Evolutionary conservation across 2,888 invertebrate species (phyloP).

Genomic region (Diarsia rubi): DNA sequence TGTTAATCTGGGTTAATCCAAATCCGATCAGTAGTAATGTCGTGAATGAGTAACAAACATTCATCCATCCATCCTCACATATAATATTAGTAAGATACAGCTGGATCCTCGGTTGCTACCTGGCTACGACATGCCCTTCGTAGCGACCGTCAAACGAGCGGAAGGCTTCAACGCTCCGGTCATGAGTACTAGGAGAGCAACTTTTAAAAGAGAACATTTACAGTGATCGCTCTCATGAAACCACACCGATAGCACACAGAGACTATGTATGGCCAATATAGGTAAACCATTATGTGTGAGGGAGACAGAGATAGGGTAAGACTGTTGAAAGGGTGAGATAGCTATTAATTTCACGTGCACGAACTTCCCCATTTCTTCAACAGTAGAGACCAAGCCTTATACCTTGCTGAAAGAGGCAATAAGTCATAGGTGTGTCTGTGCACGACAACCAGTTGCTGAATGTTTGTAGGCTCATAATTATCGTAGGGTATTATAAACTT

Average conservation of each 20-base stretch:
- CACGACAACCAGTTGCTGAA: not conserved
- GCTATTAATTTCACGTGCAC: not conserved
- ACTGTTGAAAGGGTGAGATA: not conserved
- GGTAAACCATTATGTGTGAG: not conserved
- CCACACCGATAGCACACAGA: not conserved
- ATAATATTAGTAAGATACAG: too few species aligned
- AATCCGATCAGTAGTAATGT: too few species aligned
- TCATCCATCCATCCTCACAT: too few species aligned
- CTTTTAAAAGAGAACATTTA: not conserved
- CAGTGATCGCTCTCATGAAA: not conserved
- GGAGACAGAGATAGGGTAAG: not conserved
- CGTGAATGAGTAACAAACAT: too few species aligned
- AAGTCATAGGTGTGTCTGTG: not conserved
- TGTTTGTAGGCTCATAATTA: not conserved
- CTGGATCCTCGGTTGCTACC: too few species aligned
- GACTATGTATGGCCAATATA: not conserved
- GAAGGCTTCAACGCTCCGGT: conserved; percentile 29
- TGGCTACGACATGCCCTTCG: not conserved
- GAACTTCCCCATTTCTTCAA: not conserved
- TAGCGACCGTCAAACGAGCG: conserved; percentile 1
- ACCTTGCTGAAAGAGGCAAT: not conserved
- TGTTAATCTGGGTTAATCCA: too few species aligned
- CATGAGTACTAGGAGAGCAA: conserved; percentile 20
- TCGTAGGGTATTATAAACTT: not conserved
- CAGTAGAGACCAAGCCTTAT: not conserved